Conservation (phyloP, 1,140 invertebrate genomes). For the Melitaea cinxia region DNA sequence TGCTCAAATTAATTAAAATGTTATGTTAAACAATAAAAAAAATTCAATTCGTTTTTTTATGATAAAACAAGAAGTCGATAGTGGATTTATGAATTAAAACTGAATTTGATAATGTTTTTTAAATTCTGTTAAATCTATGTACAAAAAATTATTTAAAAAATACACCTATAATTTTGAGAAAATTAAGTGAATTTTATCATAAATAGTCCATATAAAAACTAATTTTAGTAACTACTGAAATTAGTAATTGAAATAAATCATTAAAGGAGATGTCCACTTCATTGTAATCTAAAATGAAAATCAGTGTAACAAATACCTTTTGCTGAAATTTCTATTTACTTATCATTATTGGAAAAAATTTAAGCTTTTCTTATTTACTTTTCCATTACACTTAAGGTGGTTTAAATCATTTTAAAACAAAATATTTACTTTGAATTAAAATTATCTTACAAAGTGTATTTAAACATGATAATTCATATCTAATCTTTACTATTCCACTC, state of each 20-base stretch:
- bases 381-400: background rate
- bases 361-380: background rate
- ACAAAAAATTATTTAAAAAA: background rate
- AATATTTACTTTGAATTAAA: conserved; percentile 11
- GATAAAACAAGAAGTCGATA: background rate
- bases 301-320: too few relatives aligned
- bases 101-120: background rate
- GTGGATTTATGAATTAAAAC: background rate
- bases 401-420: conserved; percentile 9
- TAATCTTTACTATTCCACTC: conserved; percentile 10
- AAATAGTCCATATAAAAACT: background rate
- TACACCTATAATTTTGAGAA: background rate
- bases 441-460: conserved; percentile 4
- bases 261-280: too few relatives aligned
- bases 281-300: too few relatives aligned
- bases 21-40: conserved; percentile 19
- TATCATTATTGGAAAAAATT: background rate
- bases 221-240: background rate
- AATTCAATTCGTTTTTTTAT: conserved; percentile 8
- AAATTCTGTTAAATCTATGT: background rate
- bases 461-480: conserved; percentile 24
- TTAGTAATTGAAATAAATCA: too few relatives aligned
- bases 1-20: conserved; percentile 24
- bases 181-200: background rate
- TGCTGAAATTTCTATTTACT: too few relatives aligned